Conservation (phyloP, 1,140 invertebrate genomes). For the Acyrthosiphon pisum region DNA sequence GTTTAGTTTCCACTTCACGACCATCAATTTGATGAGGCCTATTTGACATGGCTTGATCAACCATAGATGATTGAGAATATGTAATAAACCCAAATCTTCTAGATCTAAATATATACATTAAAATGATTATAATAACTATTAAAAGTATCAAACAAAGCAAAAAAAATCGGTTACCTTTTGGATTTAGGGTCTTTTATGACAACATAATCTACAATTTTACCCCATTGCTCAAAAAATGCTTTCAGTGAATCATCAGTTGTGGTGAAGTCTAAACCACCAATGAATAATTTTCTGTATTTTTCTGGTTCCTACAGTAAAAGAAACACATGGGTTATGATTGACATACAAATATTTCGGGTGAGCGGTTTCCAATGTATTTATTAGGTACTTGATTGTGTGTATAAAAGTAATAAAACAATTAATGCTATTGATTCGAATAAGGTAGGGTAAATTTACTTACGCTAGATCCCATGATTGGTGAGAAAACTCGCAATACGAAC, state of each 20-base stretch:
- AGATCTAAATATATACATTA: constrained; percentile 62
- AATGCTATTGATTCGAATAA: not conserved
- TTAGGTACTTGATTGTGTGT: not conserved
- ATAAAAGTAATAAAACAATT: not conserved
- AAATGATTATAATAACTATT: not conserved
- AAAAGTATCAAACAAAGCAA: not conserved
- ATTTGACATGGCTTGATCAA: constrained; percentile 70
- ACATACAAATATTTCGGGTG: not conserved
- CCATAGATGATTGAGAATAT: constrained; percentile 67
- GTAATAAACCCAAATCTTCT: constrained; percentile 75
- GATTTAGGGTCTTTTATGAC: constrained; percentile 76
- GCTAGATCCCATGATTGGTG: constrained; percentile 46
- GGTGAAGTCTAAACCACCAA: constrained; percentile 74
- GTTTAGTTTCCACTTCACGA: constrained; percentile 73
- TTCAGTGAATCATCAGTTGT: constrained; percentile 73
- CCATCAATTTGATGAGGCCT: constrained; percentile 74
- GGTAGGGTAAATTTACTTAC: constrained; percentile 20
- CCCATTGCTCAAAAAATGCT: constrained; percentile 73
- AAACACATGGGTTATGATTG: not conserved
- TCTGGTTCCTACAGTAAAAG: constrained; percentile 67
- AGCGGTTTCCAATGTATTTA: not conserved
- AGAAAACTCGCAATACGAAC: not conserved
- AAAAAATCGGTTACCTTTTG: constrained; percentile 63
- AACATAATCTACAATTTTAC: constrained; percentile 74
- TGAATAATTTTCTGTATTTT: constrained; percentile 75